Evolutionary conservation across 2,113 vertebrate species (phyloP).

Genomic region (Laticauda colubrina): DNA sequence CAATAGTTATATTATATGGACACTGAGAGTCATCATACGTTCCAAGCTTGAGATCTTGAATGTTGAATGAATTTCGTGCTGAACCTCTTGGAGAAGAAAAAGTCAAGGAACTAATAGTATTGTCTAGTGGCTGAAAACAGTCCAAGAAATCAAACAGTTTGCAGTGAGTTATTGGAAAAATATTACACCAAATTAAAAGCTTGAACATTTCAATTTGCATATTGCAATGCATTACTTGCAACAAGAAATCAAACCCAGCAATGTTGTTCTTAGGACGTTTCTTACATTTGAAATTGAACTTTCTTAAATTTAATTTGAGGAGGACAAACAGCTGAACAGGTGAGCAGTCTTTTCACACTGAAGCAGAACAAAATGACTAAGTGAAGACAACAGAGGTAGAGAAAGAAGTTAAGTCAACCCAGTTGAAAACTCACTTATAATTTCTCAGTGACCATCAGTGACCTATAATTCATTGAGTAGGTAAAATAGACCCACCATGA

Average conservation of each 20-base stretch:
- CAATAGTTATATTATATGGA: background rate
- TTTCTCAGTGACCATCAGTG: background rate
- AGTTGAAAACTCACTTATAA: background rate
- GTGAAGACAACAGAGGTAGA: background rate
- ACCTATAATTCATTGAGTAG: background rate
- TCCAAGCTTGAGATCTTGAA: background rate
- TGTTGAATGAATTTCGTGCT: background rate
- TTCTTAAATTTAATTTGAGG: background rate
- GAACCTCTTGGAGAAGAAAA: background rate
- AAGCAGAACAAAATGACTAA: background rate
- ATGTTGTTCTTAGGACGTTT: background rate
- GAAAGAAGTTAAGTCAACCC: background rate
- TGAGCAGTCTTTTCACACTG: background rate
- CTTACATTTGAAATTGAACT: background rate
- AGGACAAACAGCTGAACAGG: background rate
- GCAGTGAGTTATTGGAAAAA: background rate
- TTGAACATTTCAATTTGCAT: background rate
- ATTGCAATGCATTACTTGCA: too few species aligned
- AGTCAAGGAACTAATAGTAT: background rate
- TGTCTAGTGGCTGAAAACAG: background rate
- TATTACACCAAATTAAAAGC: background rate
- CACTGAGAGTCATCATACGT: background rate
- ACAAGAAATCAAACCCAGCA: background rate
- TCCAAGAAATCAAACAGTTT: background rate
- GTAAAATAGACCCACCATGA: background rate